Conservation (phyloP, 2,888 invertebrate species). For the Drosophila atripex region DNA sequence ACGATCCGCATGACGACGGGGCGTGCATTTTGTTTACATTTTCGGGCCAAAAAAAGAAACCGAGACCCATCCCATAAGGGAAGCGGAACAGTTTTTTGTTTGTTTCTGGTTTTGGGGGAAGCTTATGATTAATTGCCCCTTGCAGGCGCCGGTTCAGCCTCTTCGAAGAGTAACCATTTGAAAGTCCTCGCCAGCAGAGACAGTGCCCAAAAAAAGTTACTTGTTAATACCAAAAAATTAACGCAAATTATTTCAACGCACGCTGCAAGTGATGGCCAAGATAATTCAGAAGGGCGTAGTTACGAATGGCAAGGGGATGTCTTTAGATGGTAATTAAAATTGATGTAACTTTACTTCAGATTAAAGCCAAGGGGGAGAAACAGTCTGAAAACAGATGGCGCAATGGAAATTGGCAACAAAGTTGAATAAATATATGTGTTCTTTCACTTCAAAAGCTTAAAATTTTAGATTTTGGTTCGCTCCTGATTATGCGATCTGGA, state of each 20-base stretch:
- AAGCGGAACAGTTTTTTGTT: constrained; percentile 40
- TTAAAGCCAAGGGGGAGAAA: constrained; percentile 2
- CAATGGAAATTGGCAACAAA: too few species aligned
- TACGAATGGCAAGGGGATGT: background rate
- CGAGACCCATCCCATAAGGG: constrained; percentile 13
- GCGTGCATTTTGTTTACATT: constrained; percentile 75
- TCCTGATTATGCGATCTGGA: too few species aligned
- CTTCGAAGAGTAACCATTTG: constrained; percentile 41
- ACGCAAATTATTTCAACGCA: constrained; percentile 65
- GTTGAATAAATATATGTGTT: too few species aligned
- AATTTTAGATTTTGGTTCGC: too few species aligned
- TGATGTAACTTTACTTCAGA: constrained; percentile 45
- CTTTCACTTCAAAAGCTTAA: too few species aligned
- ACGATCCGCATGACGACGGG: constrained; percentile 55
- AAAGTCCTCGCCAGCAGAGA: constrained; percentile 18
- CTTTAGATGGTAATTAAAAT: constrained; percentile 60
- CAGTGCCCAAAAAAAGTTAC: constrained; percentile 25
- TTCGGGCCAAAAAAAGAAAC: constrained; percentile 48
- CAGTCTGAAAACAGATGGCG: constrained; percentile 20
- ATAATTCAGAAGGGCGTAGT: constrained; percentile 31
- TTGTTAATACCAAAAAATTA: constrained; percentile 50
- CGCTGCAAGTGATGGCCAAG: constrained; percentile 51
- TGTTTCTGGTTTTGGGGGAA: constrained; percentile 42
- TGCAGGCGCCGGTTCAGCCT: constrained; percentile 52
- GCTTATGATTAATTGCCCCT: constrained; percentile 74